These are phyloP conservation scores for Manis crassicaudata DNA, from an alignment of 2,797 vertebrate genomes.

Conservation along the genomic window DNA sequence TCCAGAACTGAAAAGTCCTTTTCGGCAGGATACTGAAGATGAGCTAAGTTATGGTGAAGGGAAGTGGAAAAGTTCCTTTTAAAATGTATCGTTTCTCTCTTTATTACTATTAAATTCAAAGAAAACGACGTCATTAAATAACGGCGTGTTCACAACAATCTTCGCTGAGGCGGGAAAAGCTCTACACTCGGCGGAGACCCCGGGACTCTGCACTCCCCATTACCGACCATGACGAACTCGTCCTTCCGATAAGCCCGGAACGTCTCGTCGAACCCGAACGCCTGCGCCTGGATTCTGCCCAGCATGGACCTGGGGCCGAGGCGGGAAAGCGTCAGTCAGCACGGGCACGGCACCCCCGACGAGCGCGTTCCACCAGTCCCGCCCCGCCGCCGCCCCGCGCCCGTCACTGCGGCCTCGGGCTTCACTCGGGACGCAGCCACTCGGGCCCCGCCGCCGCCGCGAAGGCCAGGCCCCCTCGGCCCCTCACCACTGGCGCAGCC, in stretches of 20 bases:
- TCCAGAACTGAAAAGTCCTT: neutral
- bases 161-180: neutral
- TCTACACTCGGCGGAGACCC: neutral
- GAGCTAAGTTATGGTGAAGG: neutral
- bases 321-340: neutral
- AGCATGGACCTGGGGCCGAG: constrained; percentile 91
- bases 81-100: neutral
- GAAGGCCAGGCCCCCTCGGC: neutral
- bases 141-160: neutral
- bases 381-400: neutral
- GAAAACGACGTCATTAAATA: neutral
- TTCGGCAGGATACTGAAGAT: neutral
- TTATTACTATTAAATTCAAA: neutral
- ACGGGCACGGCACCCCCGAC: too few species aligned
- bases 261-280: constrained; percentile 91
- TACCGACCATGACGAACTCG: constrained; percentile 89
- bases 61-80: neutral
- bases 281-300: constrained; percentile 89
- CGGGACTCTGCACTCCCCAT: neutral
- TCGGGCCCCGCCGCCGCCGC: neutral
- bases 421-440: too few species aligned
- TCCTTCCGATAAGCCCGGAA: constrained; percentile 89
- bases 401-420: too few species aligned
- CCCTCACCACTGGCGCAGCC: constrained; percentile 87
- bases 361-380: neutral